Evolutionary conservation across 1,140 invertebrate genomes (phyloP).

Genomic region (Hycleus cichorii): DNA sequence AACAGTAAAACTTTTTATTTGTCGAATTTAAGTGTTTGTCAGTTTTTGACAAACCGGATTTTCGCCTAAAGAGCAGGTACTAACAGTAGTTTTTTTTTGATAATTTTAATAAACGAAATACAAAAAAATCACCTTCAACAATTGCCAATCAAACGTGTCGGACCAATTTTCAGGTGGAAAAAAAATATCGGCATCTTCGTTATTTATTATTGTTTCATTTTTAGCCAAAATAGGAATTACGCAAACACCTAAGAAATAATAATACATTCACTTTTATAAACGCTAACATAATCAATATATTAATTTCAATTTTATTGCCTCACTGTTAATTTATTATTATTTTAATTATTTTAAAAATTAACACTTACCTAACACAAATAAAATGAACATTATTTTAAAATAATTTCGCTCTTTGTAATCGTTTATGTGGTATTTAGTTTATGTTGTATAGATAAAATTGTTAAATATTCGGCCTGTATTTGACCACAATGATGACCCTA

Average conservation of each 20-base stretch:
- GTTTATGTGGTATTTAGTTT: too few relatives aligned
- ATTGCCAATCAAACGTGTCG: slow-evolving; percentile 52
- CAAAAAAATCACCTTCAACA: slow-evolving; percentile 44
- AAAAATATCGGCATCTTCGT: slow-evolving; percentile 48
- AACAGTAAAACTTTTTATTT: slow-evolving; percentile 4
- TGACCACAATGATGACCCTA: too few relatives aligned
- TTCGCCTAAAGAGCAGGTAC: too few relatives aligned
- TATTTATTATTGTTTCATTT: slow-evolving; percentile 14
- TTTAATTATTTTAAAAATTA: not conserved
- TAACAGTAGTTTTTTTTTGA: too few relatives aligned
- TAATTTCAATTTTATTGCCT: not conserved
- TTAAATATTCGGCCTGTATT: too few relatives aligned
- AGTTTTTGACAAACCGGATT: too few relatives aligned
- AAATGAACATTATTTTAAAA: not conserved
- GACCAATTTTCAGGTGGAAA: slow-evolving; percentile 45
- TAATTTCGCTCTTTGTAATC: too few relatives aligned
- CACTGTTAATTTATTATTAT: not conserved
- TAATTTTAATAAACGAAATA: not conserved
- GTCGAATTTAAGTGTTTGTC: not conserved
- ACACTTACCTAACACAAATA: not conserved
- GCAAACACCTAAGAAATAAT: not conserved
- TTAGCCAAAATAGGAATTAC: not conserved
- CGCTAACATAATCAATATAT: not conserved
- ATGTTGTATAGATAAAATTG: too few relatives aligned
- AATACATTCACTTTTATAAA: not conserved